phyloP scores from a whole-genome alignment of 2,113 vertebrate species.

The Osmerus mordax region DNA sequence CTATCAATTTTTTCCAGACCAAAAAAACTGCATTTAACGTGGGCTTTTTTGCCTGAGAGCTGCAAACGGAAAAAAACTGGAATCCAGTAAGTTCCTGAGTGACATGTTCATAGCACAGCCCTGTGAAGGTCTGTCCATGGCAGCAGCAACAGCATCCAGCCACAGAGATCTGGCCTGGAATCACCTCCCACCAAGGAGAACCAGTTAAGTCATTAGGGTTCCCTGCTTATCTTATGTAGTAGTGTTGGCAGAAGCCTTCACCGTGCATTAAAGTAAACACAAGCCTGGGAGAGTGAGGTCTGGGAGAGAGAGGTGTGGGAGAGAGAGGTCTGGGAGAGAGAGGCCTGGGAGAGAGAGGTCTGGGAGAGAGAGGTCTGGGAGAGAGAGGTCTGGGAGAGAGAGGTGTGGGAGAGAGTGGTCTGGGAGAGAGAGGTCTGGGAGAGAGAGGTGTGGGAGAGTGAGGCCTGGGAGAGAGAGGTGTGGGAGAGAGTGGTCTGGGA shows the following conservation, averaged over 20 bases:
- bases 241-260: conserved; percentile 63
- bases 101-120: not conserved
- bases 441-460: too few species aligned
- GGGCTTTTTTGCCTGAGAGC: too few species aligned
- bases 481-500: conserved; percentile 47
- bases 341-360: too few species aligned
- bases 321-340: too few species aligned
- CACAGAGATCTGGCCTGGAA: conserved; percentile 30
- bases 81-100: too few species aligned
- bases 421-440: too few species aligned
- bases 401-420: conserved; percentile 44
- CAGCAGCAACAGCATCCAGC: conserved; percentile 35
- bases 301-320: conserved; percentile 28
- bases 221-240: conserved; percentile 56
- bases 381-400: conserved; percentile 32
- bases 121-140: conserved; percentile 1
- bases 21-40: not conserved
- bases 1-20: not conserved
- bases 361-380: conserved; percentile 20
- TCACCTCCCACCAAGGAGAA: conserved; percentile 43
- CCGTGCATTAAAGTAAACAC: conserved; percentile 58
- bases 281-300: conserved; percentile 44
- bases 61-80: too few species aligned
- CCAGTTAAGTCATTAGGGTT: conserved; percentile 63
- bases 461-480: conserved; percentile 33